Evolutionary conservation across 1,140 invertebrate species (phyloP), one percentile per base, ranked within the genome.

Genomic region (Eriosoma lanigerum): DNA sequence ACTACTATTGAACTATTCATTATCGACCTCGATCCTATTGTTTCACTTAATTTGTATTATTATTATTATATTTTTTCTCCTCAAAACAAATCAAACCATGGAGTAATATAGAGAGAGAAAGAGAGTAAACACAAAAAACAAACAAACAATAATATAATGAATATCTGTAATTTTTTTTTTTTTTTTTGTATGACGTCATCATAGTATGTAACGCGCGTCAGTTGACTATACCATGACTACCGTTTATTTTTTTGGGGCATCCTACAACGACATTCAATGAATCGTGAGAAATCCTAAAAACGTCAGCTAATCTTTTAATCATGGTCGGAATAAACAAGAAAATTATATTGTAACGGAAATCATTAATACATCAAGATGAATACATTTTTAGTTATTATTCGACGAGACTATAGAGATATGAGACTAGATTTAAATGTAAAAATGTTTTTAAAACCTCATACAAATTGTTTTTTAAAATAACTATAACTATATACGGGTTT

Each of bases 21-120:
- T 60, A 26, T 46, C 44, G 75, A 78, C 75, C 75, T 78, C 56
- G 75, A 46, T 26, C 50, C 54, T 78, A 78, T 78, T 78, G 75
- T 78, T 78, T 78, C 48, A 12, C 24, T 17, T 70, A 13, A 13
- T 68, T 44, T 62, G 46, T 68, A 3, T 38, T 8, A 8, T 38
- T 38, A 38, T 66, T 19, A 10, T 48, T 1, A 48, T 38, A 38
- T 76, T 58, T 76, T 38, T 32, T 46, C 54, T 21, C 29, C 19
- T 10, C 52, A 56, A 24, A 56, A 54, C 72, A 75, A 56, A 75
- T 75, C 50, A n/a, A 26, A 72, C 21, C 3, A 4, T 8, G 32
- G 3, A 4, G 32, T 4, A 4, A 38, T 38, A 8, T 4, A 38
- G 8, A 38, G 46, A 72, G 46, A 48, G 15, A 26, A 21, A 10